These are phyloP conservation scores for Naja naja DNA, from an alignment of 2,113 vertebrate species.

Conservation along the genomic window DNA sequence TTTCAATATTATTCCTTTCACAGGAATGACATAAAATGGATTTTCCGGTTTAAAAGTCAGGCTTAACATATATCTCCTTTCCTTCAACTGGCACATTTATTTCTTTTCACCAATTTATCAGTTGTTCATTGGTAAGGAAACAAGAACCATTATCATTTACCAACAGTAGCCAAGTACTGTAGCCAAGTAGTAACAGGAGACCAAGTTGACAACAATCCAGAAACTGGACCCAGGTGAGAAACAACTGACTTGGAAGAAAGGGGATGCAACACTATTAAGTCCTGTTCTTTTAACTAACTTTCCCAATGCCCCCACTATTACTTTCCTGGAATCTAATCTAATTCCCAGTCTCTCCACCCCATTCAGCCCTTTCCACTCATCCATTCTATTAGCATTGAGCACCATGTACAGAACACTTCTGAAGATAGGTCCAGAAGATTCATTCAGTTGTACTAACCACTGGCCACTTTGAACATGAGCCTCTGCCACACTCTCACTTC, in stretches of 20 bases:
- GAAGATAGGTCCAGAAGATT: not conserved
- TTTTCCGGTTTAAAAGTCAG: constrained; percentile 44
- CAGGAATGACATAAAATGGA: constrained; percentile 55
- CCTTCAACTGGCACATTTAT: constrained; percentile 50
- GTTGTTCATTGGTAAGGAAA: constrained; percentile 34
- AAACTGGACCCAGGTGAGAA: not conserved
- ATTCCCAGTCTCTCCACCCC: not conserved
- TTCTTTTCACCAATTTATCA: constrained; percentile 41
- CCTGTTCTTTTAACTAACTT: not conserved
- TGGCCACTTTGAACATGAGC: not conserved
- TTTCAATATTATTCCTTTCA: constrained; percentile 50
- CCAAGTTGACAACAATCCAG: not conserved
- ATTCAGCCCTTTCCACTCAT: not conserved
- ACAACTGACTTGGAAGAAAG: not conserved
- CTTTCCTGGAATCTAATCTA: not conserved
- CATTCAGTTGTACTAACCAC: not conserved
- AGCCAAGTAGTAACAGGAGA: not conserved
- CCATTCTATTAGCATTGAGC: not conserved
- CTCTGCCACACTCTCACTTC: not conserved
- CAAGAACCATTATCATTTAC: constrained; percentile 1
- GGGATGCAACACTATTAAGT: not conserved
- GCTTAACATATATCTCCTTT: constrained; percentile 43
- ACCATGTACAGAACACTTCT: not conserved
- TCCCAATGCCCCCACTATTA: not conserved
- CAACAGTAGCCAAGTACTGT: not conserved